Conservation (phyloP, 1,140 invertebrate species). For the Geopemphigus sp. region DNA sequence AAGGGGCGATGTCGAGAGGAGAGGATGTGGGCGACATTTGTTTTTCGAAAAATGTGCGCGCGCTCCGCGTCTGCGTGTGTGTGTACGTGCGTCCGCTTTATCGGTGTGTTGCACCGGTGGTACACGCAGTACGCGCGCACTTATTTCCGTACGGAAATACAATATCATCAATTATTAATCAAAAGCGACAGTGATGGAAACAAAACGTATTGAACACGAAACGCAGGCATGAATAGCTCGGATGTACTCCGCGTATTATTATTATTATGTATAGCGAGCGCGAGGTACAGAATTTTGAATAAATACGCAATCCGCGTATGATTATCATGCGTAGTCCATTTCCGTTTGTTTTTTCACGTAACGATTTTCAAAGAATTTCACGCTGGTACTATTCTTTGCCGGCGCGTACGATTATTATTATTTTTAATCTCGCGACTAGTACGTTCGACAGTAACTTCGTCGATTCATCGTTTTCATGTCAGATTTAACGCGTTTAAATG, state of each 20-base stretch:
- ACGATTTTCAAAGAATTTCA: too few relatives aligned
- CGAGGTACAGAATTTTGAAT: neutral
- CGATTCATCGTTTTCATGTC: too few relatives aligned
- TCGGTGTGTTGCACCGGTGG: neutral
- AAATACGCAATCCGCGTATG: too few relatives aligned
- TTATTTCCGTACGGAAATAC: slow-evolving; percentile 40
- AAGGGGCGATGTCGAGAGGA: neutral
- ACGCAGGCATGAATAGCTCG: neutral
- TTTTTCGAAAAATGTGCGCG: slow-evolving; percentile 31
- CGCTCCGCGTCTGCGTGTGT: too few relatives aligned
- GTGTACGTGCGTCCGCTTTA: neutral
- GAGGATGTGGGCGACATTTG: slow-evolving; percentile 10
- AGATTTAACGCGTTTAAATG: too few relatives aligned
- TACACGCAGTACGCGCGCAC: neutral
- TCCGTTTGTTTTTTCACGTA: too few relatives aligned
- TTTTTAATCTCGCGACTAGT: too few relatives aligned
- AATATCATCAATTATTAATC: slow-evolving; percentile 43
- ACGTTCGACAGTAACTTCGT: too few relatives aligned
- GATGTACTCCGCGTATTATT: neutral
- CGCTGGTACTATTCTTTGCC: too few relatives aligned
- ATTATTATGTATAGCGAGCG: neutral
- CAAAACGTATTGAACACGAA: neutral
- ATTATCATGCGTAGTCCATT: too few relatives aligned
- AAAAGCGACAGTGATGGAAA: slow-evolving; percentile 36
- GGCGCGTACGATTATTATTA: too few relatives aligned